These are phyloP conservation scores for Forbesichthys agassizii DNA, from an alignment of 2,113 vertebrate species.

Conservation along the genomic window DNA sequence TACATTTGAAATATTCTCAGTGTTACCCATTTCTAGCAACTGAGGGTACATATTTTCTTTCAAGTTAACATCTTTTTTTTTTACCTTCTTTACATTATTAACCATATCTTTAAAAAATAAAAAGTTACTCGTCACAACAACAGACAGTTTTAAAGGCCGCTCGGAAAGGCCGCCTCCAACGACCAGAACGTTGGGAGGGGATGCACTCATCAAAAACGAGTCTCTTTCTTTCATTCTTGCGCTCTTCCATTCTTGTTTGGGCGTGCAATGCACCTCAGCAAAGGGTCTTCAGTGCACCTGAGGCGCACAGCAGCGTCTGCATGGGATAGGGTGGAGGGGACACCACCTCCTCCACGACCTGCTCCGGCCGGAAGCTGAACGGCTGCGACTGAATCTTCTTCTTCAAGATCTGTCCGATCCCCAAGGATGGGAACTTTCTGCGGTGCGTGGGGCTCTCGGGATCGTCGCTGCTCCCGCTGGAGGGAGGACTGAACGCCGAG, in stretches of 20 bases:
- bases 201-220: conserved; percentile 31
- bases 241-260: not conserved
- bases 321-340: conserved; percentile 77
- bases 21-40: conserved; percentile 33
- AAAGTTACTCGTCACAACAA: conserved; percentile 63
- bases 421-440: conserved; percentile 77
- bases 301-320: conserved; percentile 77
- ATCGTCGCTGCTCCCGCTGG: conserved; percentile 61
- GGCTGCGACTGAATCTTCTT: conserved; percentile 72
- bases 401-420: conserved; percentile 78
- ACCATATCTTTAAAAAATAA: conserved; percentile 3
- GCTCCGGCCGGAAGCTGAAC: conserved; percentile 70
- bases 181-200: conserved; percentile 31
- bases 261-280: conserved; percentile 61
- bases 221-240: conserved; percentile 24
- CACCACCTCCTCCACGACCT: conserved; percentile 70
- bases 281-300: conserved; percentile 79
- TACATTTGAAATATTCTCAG: conserved; percentile 46
- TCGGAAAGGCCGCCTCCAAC: conserved; percentile 65
- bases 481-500: conserved; percentile 66
- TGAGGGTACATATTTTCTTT: conserved; percentile 15
- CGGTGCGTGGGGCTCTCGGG: conserved; percentile 76
- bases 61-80: conserved; percentile 5
- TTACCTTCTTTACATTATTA: not conserved
- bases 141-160: conserved; percentile 71